Conservation (phyloP, 2,113 vertebrate genomes). For the Takifugu flavidus region DNA sequence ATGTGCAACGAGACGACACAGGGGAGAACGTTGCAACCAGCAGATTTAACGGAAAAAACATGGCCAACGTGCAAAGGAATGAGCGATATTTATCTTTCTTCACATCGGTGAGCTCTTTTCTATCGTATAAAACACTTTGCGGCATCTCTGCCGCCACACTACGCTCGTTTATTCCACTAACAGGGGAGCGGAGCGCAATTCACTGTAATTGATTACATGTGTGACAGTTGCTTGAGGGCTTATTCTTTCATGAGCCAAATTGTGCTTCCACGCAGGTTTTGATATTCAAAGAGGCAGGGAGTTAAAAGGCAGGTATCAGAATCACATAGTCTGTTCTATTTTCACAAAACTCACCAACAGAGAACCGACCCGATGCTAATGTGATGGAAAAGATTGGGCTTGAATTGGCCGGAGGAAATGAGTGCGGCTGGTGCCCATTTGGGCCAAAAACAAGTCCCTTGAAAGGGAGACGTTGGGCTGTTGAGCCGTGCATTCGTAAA, state of each 20-base stretch:
- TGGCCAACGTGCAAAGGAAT: no score
- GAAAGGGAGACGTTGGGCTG: constrained; percentile 13
- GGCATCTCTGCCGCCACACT: background rate
- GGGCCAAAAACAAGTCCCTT: constrained; percentile 30
- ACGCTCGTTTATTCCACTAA: background rate
- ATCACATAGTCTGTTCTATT: background rate
- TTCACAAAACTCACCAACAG: constrained; percentile 4
- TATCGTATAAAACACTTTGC: no score
- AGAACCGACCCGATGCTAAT: constrained; percentile 29
- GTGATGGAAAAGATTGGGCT: constrained; percentile 26
- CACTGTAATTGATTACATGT: background rate
- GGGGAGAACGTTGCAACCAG: no score
- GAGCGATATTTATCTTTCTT: no score
- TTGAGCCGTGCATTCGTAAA: constrained; percentile 15
- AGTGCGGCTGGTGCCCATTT: constrained; percentile 21
- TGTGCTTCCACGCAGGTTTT: constrained; percentile 19
- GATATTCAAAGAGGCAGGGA: constrained; percentile 24
- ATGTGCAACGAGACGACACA: background rate
- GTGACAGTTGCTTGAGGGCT: constrained; percentile 10
- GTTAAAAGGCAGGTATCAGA: constrained; percentile 29
- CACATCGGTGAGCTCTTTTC: no score
- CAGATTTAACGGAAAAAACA: no score
- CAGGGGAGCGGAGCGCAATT: background rate
- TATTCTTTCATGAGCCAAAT: constrained; percentile 14
- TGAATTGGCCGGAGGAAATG: constrained; percentile 28